A percentile compares a stretch with the other conserved stretches of the same genome.
Conservation (phyloP, 92 coral and sea anemone species). For the Umimayanthus chanpuru region DNA sequence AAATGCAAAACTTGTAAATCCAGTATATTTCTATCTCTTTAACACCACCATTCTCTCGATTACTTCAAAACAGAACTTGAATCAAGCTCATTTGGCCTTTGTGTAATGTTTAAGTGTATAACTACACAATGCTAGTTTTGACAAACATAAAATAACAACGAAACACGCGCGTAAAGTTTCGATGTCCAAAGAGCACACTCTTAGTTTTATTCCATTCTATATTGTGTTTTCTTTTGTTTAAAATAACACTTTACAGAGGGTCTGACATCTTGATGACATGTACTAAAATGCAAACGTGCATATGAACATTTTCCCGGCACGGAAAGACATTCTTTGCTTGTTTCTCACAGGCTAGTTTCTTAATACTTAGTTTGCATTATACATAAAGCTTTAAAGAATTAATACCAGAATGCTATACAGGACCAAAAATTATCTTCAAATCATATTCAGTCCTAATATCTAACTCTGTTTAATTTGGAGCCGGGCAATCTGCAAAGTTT, state of each 20-base stretch:
- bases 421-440: no score
- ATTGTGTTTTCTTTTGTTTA: no score
- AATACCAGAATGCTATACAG: neutral
- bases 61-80: neutral
- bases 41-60: neutral
- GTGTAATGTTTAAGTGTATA: neutral
- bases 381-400: neutral
- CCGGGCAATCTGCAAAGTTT: neutral
- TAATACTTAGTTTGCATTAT: no score
- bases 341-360: no score
- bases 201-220: neutral
- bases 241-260: neutral
- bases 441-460: neutral
- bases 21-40: slow-evolving; percentile 12
- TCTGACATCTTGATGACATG: neutral
- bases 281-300: neutral
- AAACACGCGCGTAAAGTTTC: neutral
- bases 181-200: neutral
- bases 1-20: neutral
- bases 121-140: neutral
- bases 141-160: neutral
- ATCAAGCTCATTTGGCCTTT: neutral
- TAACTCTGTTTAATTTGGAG: neutral
- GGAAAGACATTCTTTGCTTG: neutral
- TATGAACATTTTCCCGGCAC: neutral